Percentiles rank a stretch among this genome's conserved stretches.
Evolutionary conservation across 2,113 vertebrate species (phyloP).

Genomic region (Nanorana parkeri): DNA sequence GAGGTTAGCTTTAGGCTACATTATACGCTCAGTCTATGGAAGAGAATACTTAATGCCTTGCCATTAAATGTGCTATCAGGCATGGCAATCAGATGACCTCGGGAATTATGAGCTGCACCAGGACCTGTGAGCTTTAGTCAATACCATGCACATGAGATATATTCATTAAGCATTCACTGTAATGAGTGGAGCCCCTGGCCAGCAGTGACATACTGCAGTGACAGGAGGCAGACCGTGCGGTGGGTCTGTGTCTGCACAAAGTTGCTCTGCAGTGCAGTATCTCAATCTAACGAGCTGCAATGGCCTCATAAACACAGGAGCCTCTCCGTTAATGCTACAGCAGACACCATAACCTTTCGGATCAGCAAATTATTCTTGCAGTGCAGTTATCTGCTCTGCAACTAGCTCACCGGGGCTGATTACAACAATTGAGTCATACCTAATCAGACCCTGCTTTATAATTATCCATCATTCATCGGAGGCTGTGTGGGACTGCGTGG

Average conservation of each 20-base stretch:
- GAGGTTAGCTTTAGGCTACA: too few relatives aligned
- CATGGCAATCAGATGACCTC: constrained; percentile 15
- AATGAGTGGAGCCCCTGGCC: neutral
- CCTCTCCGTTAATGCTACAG: neutral
- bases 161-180: neutral
- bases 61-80: neutral
- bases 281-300: constrained; percentile 1
- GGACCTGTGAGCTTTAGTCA: constrained; percentile 1
- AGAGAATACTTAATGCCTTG: neutral
- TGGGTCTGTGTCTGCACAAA: neutral
- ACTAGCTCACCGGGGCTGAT: neutral
- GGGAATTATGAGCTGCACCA: neutral
- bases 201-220: neutral
- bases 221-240: neutral
- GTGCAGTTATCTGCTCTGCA: neutral
- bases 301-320: constrained; percentile 3
- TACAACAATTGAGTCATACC: neutral
- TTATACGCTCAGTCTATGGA: too few relatives aligned
- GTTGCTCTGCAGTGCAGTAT: constrained; percentile 16
- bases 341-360: constrained; percentile 5
- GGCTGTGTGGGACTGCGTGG: neutral
- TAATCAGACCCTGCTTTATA: constrained; percentile 6
- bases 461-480: neutral
- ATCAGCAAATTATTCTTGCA: neutral
- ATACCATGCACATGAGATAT: constrained; percentile 4